Conservation (phyloP, 2,797 vertebrate species). For the Labroides dimidiatus region DNA sequence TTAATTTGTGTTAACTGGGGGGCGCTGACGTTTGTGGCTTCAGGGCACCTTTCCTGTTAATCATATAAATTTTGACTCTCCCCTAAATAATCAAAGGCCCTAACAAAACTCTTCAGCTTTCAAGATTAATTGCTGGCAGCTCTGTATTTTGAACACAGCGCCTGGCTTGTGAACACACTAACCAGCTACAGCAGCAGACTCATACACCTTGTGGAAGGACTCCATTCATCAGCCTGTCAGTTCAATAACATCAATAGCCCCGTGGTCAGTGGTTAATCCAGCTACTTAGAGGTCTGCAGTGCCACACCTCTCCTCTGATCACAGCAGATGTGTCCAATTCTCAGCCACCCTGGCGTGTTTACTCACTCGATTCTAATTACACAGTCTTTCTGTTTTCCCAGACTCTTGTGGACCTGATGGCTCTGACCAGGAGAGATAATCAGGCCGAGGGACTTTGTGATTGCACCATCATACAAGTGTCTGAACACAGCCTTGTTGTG, state of each 20-base stretch:
- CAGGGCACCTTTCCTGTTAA: conserved; percentile 47
- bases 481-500: conserved; percentile 7
- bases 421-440: conserved; percentile 34
- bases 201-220: conserved; percentile 62
- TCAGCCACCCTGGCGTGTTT: conserved; percentile 47
- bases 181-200: conserved; percentile 45
- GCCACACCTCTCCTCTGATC: conserved; percentile 70
- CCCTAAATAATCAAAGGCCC: conserved; percentile 53
- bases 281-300: conserved; percentile 69
- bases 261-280: conserved; percentile 76
- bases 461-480: conserved; percentile 24
- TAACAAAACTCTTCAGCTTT: conserved; percentile 47
- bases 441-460: conserved; percentile 36
- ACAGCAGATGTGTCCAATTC: conserved; percentile 67
- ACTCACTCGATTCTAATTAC: conserved; percentile 60
- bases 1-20: conserved; percentile 48
- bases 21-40: conserved; percentile 38
- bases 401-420: conserved; percentile 26
- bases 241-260: conserved; percentile 79
- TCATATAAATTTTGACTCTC: conserved; percentile 53
- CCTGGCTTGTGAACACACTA: conserved; percentile 38
- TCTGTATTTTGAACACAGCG: conserved; percentile 28
- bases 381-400: conserved; percentile 34
- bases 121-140: conserved; percentile 44
- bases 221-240: conserved; percentile 76